Evolutionary conservation across 2,113 vertebrate species (phyloP).

Genomic region (Silurus glanis): DNA sequence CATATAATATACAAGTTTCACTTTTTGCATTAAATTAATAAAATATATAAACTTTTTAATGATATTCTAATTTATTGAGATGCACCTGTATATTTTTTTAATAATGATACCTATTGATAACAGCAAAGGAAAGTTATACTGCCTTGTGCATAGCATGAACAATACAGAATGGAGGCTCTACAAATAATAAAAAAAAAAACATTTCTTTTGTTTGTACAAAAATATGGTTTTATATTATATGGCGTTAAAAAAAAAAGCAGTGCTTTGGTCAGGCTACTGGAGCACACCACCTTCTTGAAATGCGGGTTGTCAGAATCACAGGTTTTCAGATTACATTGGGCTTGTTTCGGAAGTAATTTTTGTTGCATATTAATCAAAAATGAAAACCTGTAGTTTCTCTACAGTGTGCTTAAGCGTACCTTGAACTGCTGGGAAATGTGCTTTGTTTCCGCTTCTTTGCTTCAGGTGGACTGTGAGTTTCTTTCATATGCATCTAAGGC

Average conservation of each 20-base stretch:
- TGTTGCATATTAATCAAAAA: too few relatives aligned
- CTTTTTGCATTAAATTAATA: too few relatives aligned
- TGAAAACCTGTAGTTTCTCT: background rate
- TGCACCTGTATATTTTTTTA: too few relatives aligned
- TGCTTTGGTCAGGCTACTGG: too few relatives aligned
- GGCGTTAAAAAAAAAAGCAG: background rate
- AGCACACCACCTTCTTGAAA: too few relatives aligned
- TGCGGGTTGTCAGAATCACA: too few relatives aligned
- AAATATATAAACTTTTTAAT: too few relatives aligned
- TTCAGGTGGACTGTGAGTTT: constrained; percentile 65
- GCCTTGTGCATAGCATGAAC: background rate
- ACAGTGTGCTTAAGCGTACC: constrained; percentile 53
- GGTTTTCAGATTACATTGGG: too few relatives aligned
- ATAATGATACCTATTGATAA: too few relatives aligned
- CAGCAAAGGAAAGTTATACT: background rate
- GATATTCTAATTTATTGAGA: too few relatives aligned
- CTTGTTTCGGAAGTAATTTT: too few relatives aligned
- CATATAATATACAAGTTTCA: too few relatives aligned
- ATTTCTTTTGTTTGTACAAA: background rate
- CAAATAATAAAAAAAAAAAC: background rate
- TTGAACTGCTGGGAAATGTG: constrained; percentile 69
- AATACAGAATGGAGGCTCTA: background rate
- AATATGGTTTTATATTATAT: background rate
- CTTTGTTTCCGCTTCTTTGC: constrained; percentile 71
- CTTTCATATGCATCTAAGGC: constrained; percentile 63